Evolutionary conservation across 2,113 vertebrate species (phyloP).

Genomic region (cattle (Bos taurus)): DNA sequence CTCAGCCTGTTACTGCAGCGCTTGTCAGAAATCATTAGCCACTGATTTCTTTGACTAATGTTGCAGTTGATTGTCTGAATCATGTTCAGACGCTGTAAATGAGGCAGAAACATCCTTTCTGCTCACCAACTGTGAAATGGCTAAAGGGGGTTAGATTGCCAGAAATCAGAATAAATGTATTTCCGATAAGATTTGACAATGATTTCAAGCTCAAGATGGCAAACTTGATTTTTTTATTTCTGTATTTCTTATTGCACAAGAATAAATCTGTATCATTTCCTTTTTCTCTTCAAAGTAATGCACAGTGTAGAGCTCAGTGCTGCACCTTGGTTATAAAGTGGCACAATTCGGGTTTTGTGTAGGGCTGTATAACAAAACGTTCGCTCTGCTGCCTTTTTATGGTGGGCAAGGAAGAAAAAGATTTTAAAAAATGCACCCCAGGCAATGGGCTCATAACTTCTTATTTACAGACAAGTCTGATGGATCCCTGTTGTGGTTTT

Average conservation of each 20-base stretch:
- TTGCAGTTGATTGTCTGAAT: constrained; percentile 89
- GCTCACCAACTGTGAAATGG: constrained; percentile 84
- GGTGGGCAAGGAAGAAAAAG: neutral
- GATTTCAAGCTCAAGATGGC: constrained; percentile 69
- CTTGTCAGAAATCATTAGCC: constrained; percentile 93
- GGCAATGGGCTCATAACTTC: neutral
- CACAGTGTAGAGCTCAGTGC: neutral
- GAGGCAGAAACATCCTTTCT: constrained; percentile 88
- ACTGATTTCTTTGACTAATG: constrained; percentile 90
- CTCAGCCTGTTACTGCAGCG: constrained; percentile 80
- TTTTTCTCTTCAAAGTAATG: constrained; percentile 11
- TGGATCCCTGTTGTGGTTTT: neutral
- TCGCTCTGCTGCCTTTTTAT: neutral
- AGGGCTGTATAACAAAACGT: neutral
- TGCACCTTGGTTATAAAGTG: neutral
- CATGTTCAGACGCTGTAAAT: constrained; percentile 85
- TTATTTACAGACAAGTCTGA: neutral
- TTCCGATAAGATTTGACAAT: constrained; percentile 78
- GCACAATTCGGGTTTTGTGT: neutral
- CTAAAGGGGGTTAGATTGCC: constrained; percentile 74
- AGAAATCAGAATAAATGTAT: constrained; percentile 83
- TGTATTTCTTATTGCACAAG: constrained; percentile 35
- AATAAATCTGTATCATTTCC: constrained; percentile 46
- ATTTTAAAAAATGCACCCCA: neutral
- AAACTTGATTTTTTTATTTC: constrained; percentile 39